phyloP scores from a whole-genome alignment of 1,140 invertebrate genomes.

The Kradibia gibbosae region DNA sequence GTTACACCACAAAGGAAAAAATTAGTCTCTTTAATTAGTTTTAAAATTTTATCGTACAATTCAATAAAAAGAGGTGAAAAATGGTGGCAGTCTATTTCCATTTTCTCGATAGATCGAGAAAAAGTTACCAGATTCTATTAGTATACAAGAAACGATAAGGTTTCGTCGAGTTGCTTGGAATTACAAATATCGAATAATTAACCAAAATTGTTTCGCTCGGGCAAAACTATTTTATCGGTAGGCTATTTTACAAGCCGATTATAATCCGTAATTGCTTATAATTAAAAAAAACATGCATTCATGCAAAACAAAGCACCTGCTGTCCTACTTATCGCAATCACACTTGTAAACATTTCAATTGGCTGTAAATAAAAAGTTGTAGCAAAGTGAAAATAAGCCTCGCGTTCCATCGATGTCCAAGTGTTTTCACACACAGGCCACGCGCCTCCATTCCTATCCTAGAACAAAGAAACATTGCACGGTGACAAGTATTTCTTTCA shows the following conservation, averaged over 20 bases:
- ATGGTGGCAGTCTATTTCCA: neutral
- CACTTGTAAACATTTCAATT: neutral
- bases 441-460: neutral
- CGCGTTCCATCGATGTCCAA: neutral
- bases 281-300: conserved; percentile 13
- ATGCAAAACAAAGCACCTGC: neutral
- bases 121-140: neutral
- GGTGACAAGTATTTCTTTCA: no score
- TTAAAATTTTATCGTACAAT: neutral
- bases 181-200: conserved; percentile 6
- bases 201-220: neutral
- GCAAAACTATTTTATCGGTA: neutral
- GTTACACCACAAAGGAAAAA: neutral
- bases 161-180: neutral
- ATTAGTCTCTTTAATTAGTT: neutral
- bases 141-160: neutral
- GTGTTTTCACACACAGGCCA: neutral
- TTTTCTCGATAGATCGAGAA: neutral
- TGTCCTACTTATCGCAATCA: neutral
- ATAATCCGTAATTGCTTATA: neutral
- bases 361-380: neutral
- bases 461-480: no score
- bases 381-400: neutral
- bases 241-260: conserved; percentile 5
- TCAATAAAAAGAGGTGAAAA: neutral